phyloP scores from a whole-genome alignment of 1,140 invertebrate species.

The Hormaphis cornu region DNA sequence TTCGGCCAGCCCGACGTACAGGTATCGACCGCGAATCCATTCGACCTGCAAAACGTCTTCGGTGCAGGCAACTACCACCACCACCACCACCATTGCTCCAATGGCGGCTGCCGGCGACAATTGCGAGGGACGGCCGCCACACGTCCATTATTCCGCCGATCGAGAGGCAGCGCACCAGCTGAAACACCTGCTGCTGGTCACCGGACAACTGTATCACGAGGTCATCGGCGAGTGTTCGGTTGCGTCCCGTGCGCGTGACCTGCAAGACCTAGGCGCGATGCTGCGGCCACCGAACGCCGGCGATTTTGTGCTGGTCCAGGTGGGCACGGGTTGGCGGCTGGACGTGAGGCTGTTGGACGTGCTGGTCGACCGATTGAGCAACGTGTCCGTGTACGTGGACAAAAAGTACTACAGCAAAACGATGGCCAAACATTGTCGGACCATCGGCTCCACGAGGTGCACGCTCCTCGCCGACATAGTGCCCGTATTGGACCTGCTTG shows the following conservation, averaged over 20 bases:
- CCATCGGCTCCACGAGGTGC: constrained; percentile 27
- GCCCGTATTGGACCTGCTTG: constrained; percentile 34
- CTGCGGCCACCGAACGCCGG: background rate
- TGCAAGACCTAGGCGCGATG: constrained; percentile 2
- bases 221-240: constrained; percentile 33
- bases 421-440: constrained; percentile 28
- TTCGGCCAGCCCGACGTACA: constrained; percentile 5
- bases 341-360: constrained; percentile 32
- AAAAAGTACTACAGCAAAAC: constrained; percentile 2
- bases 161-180: constrained; percentile 9
- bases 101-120: background rate
- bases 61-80: background rate
- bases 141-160: background rate
- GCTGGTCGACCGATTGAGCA: constrained; percentile 33
- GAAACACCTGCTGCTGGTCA: constrained; percentile 34
- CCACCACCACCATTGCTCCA: background rate
- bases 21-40: constrained; percentile 5
- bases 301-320: constrained; percentile 33
- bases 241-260: constrained; percentile 7
- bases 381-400: constrained; percentile 35
- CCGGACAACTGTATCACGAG: constrained; percentile 29
- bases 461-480: constrained; percentile 25
- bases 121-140: too few relatives aligned
- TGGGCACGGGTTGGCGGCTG: constrained; percentile 30
- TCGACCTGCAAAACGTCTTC: background rate